Evolutionary conservation across 92 coral and sea anemone genomes (phyloP), one percentile per base, ranked within the genome.

Genomic region (Epizoanthus scotinus): DNA sequence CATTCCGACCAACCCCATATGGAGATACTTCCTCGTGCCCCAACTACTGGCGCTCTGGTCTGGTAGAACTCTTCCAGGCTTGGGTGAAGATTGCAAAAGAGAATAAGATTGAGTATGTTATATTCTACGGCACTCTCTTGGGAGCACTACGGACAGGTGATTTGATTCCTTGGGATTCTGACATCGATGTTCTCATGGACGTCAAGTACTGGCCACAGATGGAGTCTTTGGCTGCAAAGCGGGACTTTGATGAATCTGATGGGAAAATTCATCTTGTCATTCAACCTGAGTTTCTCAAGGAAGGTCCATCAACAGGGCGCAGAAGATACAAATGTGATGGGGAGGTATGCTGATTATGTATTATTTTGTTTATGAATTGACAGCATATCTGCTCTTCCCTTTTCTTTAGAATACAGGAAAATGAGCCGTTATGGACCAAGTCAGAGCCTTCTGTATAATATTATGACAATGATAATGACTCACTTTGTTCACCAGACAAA

Each of bases 131-230:
- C 4, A 73, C 93, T 20, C 83, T 92, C 12, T 82, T 94, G 13
- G 98, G 94, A 38, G 93, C 91, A 28, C 71, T 88, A 71, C 86
- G 98, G 8, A 82, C 87, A 31, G 87, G 85, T 0, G 98, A 94
- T 40, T 68, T 92, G 2, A 94, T 94, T 59, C 98, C 98, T 0
- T 92, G 90, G 85, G 97, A 92, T 71, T 81, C 90, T 0, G 98
- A 94, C 67, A 79, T 92, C 34, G 98, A 94, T 77, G 24, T 94
- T 4, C 62, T 92, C 22, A 59, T 94, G 36, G 86, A 90, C 24
- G 82, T 86, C 0, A 88, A 83, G 26, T 88, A 70, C 55, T 88
- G 83, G 80, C 84, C 88, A 12, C 57, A 57, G 52, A 58, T 94
- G 67, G 62, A 86, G 52, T 65, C 79, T 70, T 59, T 92, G 29